Evolutionary conservation across 2,888 invertebrate species (phyloP), one percentile per base, ranked within the genome.

Genomic region (Tillus elongatus): DNA sequence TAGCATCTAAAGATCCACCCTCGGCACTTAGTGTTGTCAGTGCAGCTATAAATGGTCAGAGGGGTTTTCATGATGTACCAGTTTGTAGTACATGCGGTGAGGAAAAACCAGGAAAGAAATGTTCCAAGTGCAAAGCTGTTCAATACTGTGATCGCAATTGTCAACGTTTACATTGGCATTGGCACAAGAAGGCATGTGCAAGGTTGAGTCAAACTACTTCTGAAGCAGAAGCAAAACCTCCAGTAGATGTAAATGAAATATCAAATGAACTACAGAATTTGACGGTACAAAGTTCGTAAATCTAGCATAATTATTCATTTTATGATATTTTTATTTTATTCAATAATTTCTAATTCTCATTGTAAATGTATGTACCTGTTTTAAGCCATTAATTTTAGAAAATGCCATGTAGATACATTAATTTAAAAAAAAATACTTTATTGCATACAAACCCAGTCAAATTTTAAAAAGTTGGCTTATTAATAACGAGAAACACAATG

Each of bases 61-160:
- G 86, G 51, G 87, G 82, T 0, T 88, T 89, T 61, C 73, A 76
- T 9, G 75, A 77, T 47, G 72, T 76, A 41, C 73, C 81, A 9
- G 73, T 77, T 34, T 93, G 95, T 61, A 78, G 79, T 39, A 83
- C 90, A 1, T 95, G 93, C 56, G 86, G 87, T 1, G 87, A 90
- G 54, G 86, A 89, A 52, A 82, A 85, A 49, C 89, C 92, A 0
- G 77, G 80, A 4, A 95, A 93, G 61, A 89, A 92, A 62, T 98
- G 97, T 65, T 84, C 92, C 6, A 88, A 88, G 61, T 98, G 97
- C 66, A 92, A 90, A 71, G 75, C 77, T 39, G 90, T 90, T 35
- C 82, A 86, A 60, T 98, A 98, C 61, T 98, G 97, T 67, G 86
- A 91, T 64, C 74, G 87, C 41, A 84, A 86, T 56, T 98, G 98